phyloP scores from a whole-genome alignment of 1,140 invertebrate genomes.

The Philaenus spumarius region DNA sequence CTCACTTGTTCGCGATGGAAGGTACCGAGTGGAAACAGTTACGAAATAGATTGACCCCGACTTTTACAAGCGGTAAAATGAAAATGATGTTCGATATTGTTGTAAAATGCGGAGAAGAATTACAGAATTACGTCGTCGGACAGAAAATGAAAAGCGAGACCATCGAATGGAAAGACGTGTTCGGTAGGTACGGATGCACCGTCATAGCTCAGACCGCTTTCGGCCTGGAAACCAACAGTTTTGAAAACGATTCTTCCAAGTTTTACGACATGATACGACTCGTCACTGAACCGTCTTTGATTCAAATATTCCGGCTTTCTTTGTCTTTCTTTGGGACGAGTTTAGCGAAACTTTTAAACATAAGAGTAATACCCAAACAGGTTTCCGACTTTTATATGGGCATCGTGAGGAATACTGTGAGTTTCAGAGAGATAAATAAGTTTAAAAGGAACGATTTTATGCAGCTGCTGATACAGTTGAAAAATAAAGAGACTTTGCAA shows the following conservation, averaged over 20 bases:
- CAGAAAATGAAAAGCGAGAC: background rate
- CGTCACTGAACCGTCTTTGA: background rate
- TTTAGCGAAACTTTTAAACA: background rate
- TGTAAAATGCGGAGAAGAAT: slow-evolving; percentile 34
- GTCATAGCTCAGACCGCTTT: slow-evolving; percentile 43
- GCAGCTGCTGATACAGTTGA: slow-evolving; percentile 46
- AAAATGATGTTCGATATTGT: slow-evolving; percentile 48
- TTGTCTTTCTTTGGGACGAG: background rate
- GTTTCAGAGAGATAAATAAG: slow-evolving; percentile 43
- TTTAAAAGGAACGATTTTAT: slow-evolving; percentile 47
- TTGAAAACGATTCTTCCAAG: slow-evolving; percentile 34
- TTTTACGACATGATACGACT: slow-evolving; percentile 30
- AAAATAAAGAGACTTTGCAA: slow-evolving; percentile 31
- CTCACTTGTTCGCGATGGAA: slow-evolving; percentile 43
- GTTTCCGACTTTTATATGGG: slow-evolving; percentile 39
- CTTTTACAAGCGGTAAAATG: slow-evolving; percentile 55
- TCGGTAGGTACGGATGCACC: slow-evolving; percentile 32
- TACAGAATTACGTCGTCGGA: background rate
- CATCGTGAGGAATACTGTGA: slow-evolving; percentile 47
- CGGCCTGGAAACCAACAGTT: slow-evolving; percentile 38
- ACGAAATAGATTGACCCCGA: slow-evolving; percentile 49
- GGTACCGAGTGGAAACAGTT: slow-evolving; percentile 50
- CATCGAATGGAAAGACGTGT: slow-evolving; percentile 3
- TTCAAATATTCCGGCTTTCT: background rate
- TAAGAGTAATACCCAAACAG: slow-evolving; percentile 5